phyloP scores from a whole-genome alignment of 53 echinoderm and acorn worm genomes.

The Astropecten irregularis region DNA sequence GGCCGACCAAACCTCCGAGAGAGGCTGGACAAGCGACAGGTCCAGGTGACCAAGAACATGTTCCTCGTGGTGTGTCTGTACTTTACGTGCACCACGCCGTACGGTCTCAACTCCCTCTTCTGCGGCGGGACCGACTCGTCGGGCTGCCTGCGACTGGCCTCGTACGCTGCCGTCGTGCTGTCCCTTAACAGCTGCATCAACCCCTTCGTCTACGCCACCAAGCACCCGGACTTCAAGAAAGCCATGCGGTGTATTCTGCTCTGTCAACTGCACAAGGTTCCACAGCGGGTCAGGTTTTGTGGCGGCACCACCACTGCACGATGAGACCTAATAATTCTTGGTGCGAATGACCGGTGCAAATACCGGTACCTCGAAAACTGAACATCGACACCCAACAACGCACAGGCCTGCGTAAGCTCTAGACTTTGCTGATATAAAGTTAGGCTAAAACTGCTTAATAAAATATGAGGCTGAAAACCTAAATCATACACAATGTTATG shows the following conservation, averaged over 20 bases:
- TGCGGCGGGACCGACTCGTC: background rate
- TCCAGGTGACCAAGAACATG: constrained; percentile 64
- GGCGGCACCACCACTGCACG: background rate
- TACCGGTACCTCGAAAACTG: no score
- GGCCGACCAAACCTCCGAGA: constrained; percentile 16
- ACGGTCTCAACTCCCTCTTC: constrained; percentile 42
- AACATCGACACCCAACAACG: no score
- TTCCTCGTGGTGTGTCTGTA: constrained; percentile 56
- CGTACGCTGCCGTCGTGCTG: constrained; percentile 52
- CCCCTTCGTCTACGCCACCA: constrained; percentile 51
- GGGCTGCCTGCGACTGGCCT: constrained; percentile 6
- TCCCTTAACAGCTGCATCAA: constrained; percentile 54
- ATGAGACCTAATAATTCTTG: no score
- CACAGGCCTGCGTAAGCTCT: no score
- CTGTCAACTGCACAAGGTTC: constrained; percentile 34
- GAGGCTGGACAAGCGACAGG: constrained; percentile 42
- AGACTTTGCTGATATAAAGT: no score
- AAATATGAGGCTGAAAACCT: no score
- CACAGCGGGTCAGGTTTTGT: constrained; percentile 32
- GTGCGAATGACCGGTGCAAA: no score
- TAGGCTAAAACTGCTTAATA: no score
- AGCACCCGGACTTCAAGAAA: constrained; percentile 56
- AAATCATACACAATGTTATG: no score
- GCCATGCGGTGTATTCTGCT: constrained; percentile 50
- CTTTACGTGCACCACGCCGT: constrained; percentile 56